These are phyloP conservation scores for Nesometra sesokonis DNA, from an alignment of 35 echinoderm and acorn worm species.

Conservation along the genomic window DNA sequence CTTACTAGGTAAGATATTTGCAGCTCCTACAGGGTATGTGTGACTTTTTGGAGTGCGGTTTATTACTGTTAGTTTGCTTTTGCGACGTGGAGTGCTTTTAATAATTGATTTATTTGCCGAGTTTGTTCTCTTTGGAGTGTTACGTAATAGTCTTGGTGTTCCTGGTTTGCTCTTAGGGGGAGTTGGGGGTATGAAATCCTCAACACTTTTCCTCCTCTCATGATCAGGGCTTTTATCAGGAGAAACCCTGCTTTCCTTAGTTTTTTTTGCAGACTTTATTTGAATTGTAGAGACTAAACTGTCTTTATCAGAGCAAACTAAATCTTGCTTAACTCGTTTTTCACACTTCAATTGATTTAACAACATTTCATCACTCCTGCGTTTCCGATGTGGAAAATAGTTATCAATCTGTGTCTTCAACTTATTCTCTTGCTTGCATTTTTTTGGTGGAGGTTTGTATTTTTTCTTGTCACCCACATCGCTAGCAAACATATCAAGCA, in stretches of 20 bases:
- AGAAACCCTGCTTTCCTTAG: neutral
- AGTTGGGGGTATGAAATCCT: constrained; percentile 55
- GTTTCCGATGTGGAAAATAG: neutral
- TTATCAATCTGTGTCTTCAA: neutral
- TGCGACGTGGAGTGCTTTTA: constrained; percentile 8
- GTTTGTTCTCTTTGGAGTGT: constrained; percentile 1
- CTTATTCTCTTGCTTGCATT: neutral
- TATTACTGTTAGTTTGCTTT: neutral
- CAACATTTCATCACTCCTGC: neutral
- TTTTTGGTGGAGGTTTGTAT: neutral
- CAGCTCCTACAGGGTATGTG: neutral
- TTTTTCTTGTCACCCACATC: constrained; percentile 39
- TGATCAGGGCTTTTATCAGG: neutral
- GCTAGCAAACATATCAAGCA: constrained; percentile 77
- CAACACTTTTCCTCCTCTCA: constrained; percentile 45
- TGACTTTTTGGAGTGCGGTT: neutral
- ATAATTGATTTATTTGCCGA: neutral
- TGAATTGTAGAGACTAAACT: too few relatives aligned
- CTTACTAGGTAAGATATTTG: too few relatives aligned
- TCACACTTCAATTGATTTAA: neutral
- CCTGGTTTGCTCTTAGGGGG: constrained; percentile 34
- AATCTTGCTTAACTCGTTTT: neutral
- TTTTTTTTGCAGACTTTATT: neutral
- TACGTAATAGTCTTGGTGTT: constrained; percentile 35
- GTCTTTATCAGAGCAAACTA: too few relatives aligned